Base-by-base conservation (phyloP, 1,140 invertebrate genomes). In the Chironomus striatipennis region DNA sequence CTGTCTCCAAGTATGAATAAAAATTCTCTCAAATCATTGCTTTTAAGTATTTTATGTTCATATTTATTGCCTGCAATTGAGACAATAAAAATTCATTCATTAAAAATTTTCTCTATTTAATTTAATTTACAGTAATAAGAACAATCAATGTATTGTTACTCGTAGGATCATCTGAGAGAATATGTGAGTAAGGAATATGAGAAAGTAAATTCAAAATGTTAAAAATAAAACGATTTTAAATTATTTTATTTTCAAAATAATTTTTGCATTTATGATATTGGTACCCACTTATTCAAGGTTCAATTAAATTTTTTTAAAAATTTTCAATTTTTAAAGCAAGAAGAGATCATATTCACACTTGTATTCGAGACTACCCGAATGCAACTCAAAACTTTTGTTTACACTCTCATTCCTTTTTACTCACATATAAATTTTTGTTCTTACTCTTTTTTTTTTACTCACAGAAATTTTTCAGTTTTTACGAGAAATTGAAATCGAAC, bases 51-150 rank as follows among this genome's bases (percentile, higher is more conserved):
- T 57, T 57, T 12, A 57, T 15, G 47, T n/a, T 34, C 47, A 57
- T 57, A 34, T 34, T 34, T 47, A 47, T 47, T 57, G n/a, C 12
- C 12, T 57, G 47, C 47, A 57, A 57, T 57, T 57, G 47, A 57
- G 47, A 57, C 47, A 57, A 57, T 57, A 57, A 57, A 47, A 10
- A 57, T 15, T 57, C 47, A 57, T 57, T 57, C 47, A 57, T 57
- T 57, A 57, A 57, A 34, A 57, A 57, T 57, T n/a, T 57, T 57
- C 47, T 47, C 43, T 47, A 57, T 57, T 57, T 57, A 57, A 57
- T 57, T 57, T 57, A 57, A 57, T 57, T 57, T 57, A 10, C 47
- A 15, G 47, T 57, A 57, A 57, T 57, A 57, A 57, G 47, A 57
- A 57, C 47, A 57, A 57, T 57, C 47, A 57, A 57, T 57, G 9